Evolutionary conservation across 2,797 vertebrate genomes (phyloP).

Genomic region (Enteromius mattozi): DNA sequence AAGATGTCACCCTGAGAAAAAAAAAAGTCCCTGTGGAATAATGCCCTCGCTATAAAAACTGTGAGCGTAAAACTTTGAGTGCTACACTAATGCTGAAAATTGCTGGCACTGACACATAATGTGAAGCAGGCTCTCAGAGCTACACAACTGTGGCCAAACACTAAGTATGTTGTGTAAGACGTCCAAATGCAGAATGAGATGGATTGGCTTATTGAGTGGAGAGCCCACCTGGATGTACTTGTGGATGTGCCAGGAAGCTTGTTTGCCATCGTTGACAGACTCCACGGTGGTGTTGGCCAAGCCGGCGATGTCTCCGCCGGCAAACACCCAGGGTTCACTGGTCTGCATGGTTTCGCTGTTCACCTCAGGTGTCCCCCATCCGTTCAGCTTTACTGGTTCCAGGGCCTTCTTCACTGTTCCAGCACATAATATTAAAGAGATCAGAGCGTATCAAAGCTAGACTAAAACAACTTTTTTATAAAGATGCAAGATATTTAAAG

Average conservation of each 20-base stretch:
- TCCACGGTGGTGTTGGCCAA: slow-evolving; percentile 93
- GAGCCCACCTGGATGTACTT: slow-evolving; percentile 93
- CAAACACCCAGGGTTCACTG: slow-evolving; percentile 92
- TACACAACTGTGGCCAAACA: slow-evolving; percentile 49
- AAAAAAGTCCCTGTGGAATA: slow-evolving; percentile 44
- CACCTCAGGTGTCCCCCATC: slow-evolving; percentile 89
- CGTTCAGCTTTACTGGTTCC: slow-evolving; percentile 87
- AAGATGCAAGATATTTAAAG: background rate
- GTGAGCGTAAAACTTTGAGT: slow-evolving; percentile 44
- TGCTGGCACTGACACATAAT: slow-evolving; percentile 47
- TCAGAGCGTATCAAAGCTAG: background rate
- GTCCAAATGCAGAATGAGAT: slow-evolving; percentile 64
- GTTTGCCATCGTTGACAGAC: slow-evolving; percentile 95
- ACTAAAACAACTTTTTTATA: background rate
- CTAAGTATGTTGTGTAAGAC: slow-evolving; percentile 50
- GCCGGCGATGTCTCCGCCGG: slow-evolving; percentile 89
- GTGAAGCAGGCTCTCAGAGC: slow-evolving; percentile 42
- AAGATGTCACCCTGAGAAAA: slow-evolving; percentile 51
- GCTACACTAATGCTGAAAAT: slow-evolving; percentile 52
- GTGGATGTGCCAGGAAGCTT: slow-evolving; percentile 96
- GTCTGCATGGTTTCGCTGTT: slow-evolving; percentile 91
- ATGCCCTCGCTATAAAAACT: slow-evolving; percentile 44
- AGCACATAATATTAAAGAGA: slow-evolving; percentile 71
- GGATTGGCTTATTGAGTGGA: slow-evolving; percentile 90
- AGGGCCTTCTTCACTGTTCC: slow-evolving; percentile 90